Conservation (phyloP, 2,888 invertebrate genomes). For the Amiota mariae region DNA sequence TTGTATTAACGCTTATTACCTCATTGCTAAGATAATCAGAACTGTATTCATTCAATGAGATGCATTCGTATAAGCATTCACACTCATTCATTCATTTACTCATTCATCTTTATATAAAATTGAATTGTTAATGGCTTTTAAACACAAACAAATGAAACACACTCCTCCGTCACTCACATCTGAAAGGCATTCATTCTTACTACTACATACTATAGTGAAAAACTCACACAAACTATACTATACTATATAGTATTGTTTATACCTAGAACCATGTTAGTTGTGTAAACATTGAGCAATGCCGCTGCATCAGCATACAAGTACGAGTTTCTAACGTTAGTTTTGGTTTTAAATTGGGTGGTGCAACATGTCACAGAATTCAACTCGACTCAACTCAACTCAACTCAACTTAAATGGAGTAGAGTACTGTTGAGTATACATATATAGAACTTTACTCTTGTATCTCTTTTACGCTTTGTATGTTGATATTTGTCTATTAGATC, state of each 20-base stretch:
- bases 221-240: neutral
- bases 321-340: neutral
- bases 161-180: constrained; percentile 16
- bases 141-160: constrained; percentile 27
- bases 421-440: neutral
- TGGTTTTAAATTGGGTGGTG: constrained; percentile 5
- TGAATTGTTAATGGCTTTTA: constrained; percentile 29
- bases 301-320: neutral
- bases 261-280: constrained; percentile 3
- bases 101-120: neutral
- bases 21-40: too few species aligned
- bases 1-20: too few species aligned
- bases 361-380: neutral
- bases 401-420: too few species aligned
- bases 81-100: neutral
- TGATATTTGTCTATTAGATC: constrained; percentile 46
- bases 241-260: neutral
- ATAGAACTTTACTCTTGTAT: neutral
- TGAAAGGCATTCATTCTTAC: neutral
- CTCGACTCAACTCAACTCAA: neutral
- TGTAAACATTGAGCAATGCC: constrained; percentile 9
- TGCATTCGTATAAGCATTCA: too few species aligned
- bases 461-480: constrained; percentile 16
- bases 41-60: too few species aligned
- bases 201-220: neutral